Evolutionary conservation across 2,888 invertebrate genomes (phyloP), one percentile per base, ranked within the genome.

Genomic region (Ochropleura plecta): DNA sequence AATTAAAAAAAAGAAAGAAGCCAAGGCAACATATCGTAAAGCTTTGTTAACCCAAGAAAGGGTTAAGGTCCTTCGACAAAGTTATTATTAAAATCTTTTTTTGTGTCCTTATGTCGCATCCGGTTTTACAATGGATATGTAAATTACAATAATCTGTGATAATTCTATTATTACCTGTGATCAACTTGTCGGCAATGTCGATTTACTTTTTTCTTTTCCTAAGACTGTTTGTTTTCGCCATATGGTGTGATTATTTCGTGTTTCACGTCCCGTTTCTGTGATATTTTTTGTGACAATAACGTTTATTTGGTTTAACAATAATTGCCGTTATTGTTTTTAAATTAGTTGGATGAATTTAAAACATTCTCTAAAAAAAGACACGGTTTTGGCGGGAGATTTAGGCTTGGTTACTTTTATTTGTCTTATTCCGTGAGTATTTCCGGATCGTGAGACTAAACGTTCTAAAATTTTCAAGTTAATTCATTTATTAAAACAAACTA

Each of bases 81-180:
- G 93, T 94, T 96, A 94, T 95, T 96, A 96, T 96, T 96, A 96
- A 76, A 95, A 96, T 94, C 95, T 95, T 96, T 96, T 96, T 96
- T 96, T 96, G 95, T 95, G 95, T 96, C 95, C 95, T 94, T 92
- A 91, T 93, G 94, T 92, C 92, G 92, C 92, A 95, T 96, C 96
- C 96, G 95, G 96, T 93, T 86, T 91, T 90, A 93, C 93, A 94
- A 89, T 93, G 95, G 93, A 95, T 94, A 96, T 95, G 93, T 95
- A 96, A 96, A 96, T 96, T 94, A 95, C 93, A 91, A 94, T 95
- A 95, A 96, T 95, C 95, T 93, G 93, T 95, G 95, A 95, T 96
- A 95, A 96, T 96, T 96, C 95, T 95, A 96, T 96, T 96, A 95
- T 95, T 94, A 94, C 92, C 91, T 90, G 92, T 95, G 94, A 95